These are phyloP conservation scores for Plagodis dolabraria DNA, from an alignment of 2,888 invertebrate species.

Conservation along the genomic window DNA sequence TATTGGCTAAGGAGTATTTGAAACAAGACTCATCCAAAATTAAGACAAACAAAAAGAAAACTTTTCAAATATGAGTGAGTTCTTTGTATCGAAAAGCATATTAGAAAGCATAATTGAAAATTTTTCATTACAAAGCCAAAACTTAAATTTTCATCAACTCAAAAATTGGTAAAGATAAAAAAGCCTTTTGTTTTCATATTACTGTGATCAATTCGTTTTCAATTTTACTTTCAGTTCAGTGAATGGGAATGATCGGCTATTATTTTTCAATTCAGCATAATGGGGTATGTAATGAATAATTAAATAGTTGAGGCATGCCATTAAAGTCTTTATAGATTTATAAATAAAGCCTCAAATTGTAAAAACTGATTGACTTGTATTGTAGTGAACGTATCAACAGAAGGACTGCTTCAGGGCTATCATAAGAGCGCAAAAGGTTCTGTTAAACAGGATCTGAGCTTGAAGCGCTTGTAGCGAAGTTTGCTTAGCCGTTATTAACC, in stretches of 20 bases:
- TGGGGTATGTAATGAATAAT: slow-evolving; percentile 38
- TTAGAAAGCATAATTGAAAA: too few species aligned
- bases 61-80: too few species aligned
- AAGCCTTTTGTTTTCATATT: slow-evolving; percentile 15
- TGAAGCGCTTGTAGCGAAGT: too few species aligned
- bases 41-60: too few species aligned
- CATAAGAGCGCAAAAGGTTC: slow-evolving; percentile 6
- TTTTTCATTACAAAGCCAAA: too few species aligned
- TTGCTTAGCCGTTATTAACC: too few species aligned
- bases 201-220: slow-evolving; percentile 21
- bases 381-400: slow-evolving; percentile 18
- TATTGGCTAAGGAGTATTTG: too few species aligned
- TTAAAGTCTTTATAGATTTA: slow-evolving; percentile 28
- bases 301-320: slow-evolving; percentile 28
- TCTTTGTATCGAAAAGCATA: too few species aligned
- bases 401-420: slow-evolving; percentile 23
- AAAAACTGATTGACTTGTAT: slow-evolving; percentile 2
- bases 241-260: slow-evolving; percentile 45
- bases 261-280: slow-evolving; percentile 52
- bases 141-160: too few species aligned
- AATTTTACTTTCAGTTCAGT: slow-evolving; percentile 38
- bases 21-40: too few species aligned
- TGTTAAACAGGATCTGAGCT: too few species aligned
- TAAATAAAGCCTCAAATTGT: slow-evolving; percentile 38
- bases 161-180: too few species aligned